Conservation (phyloP, 2,113 vertebrate species). For the Dendrocopos noguchii region DNA sequence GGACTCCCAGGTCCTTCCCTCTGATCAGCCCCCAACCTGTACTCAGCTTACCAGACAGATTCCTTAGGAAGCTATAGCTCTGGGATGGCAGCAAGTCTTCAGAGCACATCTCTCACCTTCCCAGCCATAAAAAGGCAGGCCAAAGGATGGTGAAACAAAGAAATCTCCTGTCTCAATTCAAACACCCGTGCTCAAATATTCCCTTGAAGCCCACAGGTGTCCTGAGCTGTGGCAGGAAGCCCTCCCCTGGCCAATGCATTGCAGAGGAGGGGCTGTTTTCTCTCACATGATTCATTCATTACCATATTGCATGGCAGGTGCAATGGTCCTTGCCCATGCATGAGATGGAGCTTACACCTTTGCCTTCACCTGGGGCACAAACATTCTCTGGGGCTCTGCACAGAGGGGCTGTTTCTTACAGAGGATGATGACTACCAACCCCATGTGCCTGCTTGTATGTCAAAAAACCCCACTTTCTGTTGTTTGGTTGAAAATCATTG, state of each 20-base stretch:
- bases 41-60: not conserved
- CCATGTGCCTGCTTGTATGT: fast-evolving
- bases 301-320: not conserved
- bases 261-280: not conserved
- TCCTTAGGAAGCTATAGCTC: not conserved
- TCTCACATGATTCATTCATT: not conserved
- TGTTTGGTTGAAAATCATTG: not conserved
- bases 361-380: not conserved
- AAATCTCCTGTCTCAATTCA: fast-evolving
- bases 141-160: not conserved
- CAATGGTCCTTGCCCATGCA: not conserved
- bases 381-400: not conserved
- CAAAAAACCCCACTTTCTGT: not conserved
- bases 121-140: not conserved
- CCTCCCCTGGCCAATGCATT: not conserved
- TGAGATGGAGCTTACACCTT: fast-evolving
- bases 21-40: too few relatives aligned
- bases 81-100: not conserved
- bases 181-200: not conserved
- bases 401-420: not conserved
- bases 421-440: not conserved
- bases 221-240: not conserved
- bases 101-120: not conserved
- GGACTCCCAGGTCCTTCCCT: too few relatives aligned
- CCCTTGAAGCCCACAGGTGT: not conserved